Base-by-base conservation (phyloP, 1,140 invertebrate genomes). In the Plutomurus gul region DNA sequence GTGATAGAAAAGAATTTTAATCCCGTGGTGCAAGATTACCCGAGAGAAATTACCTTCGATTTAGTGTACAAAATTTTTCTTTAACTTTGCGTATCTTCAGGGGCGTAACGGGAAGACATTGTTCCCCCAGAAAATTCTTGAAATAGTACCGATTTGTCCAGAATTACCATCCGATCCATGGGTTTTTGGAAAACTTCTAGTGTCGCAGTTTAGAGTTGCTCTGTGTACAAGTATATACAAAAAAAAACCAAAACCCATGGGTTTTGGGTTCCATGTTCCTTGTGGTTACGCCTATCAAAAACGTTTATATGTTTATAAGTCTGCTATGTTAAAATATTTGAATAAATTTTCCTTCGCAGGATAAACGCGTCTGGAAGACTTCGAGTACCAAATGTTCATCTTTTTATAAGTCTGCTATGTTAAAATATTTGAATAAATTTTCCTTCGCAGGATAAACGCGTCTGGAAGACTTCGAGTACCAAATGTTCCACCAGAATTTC, bases 401-500 rank as follows among this genome's bases (percentile, higher is more conserved):
- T 16, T 46, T 46, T n/a, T n/a, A n/a, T 46, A 46, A 46, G 13
- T 8, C 43, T n/a, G 1, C 20, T 16, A 46, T 46, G 11, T 51
- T 27, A 4, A 3, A 4, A 6, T 70, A 3, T 25, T 5, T 33
- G 13, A 18, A 37, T 36, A 3, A 3, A n/a, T 16, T 4, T 70
- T 1, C 1, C 18, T 8, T 72, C 25, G 8, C 40, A 82, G 82
- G 39, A 76, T 82, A 27, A 60, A 18, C 43, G 78, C 25, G 8
- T 36, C 46, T 46, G 82, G 82, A 30, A 18, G 20, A 10, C n/a
- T 82, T 0, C 76, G 82, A 18, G 43, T 60, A 25, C 82, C 82
- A 16, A 56, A 78, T 20, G 73, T 43, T 18, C 82, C 82, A 1
- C 5, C 39, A 13, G 60, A 77, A 46, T 83, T 83, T 60, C 27